Evolutionary conservation across 2,113 vertebrate species (phyloP).

Genomic region (Calidris pugnax): DNA sequence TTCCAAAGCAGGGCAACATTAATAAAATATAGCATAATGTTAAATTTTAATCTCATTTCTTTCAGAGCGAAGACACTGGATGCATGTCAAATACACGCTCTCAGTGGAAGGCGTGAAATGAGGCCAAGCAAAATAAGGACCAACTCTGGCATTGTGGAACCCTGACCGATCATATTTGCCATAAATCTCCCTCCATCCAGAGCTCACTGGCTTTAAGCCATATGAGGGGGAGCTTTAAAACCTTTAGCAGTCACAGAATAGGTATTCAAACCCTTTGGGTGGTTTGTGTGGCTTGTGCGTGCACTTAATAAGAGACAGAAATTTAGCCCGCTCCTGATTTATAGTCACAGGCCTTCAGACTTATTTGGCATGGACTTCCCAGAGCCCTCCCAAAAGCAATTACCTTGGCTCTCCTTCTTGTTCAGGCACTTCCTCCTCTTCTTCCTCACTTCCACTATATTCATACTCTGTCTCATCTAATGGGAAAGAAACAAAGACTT

Average conservation of each 20-base stretch:
- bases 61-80: not conserved
- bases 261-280: not conserved
- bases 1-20: slow-evolving; percentile 2
- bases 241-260: not conserved
- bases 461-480: slow-evolving; percentile 98
- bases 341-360: not conserved
- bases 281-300: not conserved
- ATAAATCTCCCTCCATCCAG: not conserved
- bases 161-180: not conserved
- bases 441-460: slow-evolving; percentile 98
- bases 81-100: not conserved
- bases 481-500: not conserved
- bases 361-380: not conserved
- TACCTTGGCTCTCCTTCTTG: slow-evolving; percentile 98
- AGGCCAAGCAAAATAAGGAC: slow-evolving; percentile 35
- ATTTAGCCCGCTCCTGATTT: not conserved
- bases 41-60: slow-evolving; percentile 7
- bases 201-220: not conserved
- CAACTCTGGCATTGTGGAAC: not conserved
- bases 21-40: slow-evolving; percentile 5
- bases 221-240: not conserved
- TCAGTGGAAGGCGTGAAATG: not conserved
- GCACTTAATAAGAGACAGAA: not conserved
- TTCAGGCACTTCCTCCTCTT: slow-evolving; percentile 95
- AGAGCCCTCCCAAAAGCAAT: not conserved